Conservation (phyloP, 2,888 invertebrate species). For the Sialis lutaria region DNA sequence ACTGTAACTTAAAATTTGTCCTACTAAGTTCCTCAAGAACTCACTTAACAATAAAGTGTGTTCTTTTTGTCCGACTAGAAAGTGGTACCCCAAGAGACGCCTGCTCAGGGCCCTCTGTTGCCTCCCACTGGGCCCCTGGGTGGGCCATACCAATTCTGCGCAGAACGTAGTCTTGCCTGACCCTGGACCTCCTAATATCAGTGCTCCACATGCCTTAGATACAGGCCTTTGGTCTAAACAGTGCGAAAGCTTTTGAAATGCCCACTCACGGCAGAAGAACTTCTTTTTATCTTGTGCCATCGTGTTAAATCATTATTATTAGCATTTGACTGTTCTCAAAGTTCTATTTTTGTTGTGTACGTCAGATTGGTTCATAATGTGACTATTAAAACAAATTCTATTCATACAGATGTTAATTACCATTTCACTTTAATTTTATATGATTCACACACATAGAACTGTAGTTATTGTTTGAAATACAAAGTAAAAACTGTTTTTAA, state of each 20-base stretch:
- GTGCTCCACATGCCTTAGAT: conserved; percentile 73
- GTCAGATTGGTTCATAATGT: no score
- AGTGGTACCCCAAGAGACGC: conserved; percentile 71
- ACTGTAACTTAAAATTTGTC: conserved; percentile 66
- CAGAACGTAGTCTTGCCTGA: conserved; percentile 88
- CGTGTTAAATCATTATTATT: conserved; percentile 7
- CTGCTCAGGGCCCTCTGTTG: conserved; percentile 59
- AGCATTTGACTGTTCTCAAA: no score
- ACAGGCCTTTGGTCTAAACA: conserved; percentile 77
- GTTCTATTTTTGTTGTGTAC: no score
- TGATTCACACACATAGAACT: no score
- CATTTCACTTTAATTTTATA: no score
- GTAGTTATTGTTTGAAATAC: no score
- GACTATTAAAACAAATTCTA: no score
- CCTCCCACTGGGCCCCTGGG: conserved; percentile 43
- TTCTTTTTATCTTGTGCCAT: conserved; percentile 44
- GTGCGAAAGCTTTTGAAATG: conserved; percentile 81
- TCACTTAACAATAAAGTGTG: conserved; percentile 70
- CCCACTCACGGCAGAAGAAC: conserved; percentile 91
- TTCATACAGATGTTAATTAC: no score
- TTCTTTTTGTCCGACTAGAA: conserved; percentile 71
- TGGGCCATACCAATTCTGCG: conserved; percentile 59
- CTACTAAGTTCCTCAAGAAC: conserved; percentile 69
- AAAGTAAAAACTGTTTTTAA: no score
- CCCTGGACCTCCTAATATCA: conserved; percentile 82